Conservation (phyloP, 2,797 vertebrate genomes). For the Arctocebus calabarensis region DNA sequence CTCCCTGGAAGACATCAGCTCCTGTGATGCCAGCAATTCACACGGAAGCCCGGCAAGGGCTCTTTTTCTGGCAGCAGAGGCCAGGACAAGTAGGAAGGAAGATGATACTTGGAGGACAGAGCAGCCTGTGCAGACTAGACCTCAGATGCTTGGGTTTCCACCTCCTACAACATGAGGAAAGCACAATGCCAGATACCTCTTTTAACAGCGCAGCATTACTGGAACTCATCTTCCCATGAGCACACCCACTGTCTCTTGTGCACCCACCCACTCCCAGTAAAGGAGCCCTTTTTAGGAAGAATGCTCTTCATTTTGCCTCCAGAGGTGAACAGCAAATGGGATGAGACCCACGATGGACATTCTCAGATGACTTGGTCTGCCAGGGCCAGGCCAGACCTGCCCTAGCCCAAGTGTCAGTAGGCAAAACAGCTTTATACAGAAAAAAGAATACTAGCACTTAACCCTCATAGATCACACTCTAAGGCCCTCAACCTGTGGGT, state of each 20-base stretch:
- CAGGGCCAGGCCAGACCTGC: background rate
- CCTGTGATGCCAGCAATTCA: background rate
- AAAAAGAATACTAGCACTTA: background rate
- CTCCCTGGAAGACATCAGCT: background rate
- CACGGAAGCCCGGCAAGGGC: background rate
- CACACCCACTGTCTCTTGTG: background rate
- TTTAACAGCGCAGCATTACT: background rate
- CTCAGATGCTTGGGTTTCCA: background rate
- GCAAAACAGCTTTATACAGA: background rate
- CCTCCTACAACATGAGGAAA: background rate
- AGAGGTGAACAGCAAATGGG: background rate
- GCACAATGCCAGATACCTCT: background rate
- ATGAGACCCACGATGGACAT: background rate
- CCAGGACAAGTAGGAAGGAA: background rate
- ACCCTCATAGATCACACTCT: background rate
- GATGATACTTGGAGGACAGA: background rate
- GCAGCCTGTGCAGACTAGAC: too few species aligned
- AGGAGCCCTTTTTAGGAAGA: background rate
- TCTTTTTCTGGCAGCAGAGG: background rate
- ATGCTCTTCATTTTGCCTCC: background rate
- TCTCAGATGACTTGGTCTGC: background rate
- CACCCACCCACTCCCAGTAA: background rate
- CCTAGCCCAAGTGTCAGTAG: background rate
- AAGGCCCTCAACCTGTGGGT: too few species aligned
- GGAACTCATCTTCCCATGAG: background rate